Percentiles rank a stretch among this genome's conserved stretches.
Evolutionary conservation across 2,888 invertebrate species (phyloP).

Genomic region (Oligia fasciuncula): DNA sequence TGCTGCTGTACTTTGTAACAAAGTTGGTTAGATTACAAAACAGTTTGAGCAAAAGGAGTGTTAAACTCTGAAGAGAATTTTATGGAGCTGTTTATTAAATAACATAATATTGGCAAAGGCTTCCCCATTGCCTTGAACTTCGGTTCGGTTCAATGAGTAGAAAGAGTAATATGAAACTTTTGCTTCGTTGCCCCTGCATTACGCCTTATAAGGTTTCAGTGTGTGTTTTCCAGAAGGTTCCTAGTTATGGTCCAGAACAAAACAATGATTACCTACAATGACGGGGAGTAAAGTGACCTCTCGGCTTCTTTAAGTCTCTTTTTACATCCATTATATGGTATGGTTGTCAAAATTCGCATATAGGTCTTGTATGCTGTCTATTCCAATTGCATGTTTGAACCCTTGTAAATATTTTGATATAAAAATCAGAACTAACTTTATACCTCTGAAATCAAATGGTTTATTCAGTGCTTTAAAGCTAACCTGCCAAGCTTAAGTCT

Average conservation of each 20-base stretch:
- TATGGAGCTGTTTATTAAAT: too few species aligned
- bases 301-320: too few species aligned
- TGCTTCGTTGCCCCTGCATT: background rate
- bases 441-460: background rate
- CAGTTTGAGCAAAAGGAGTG: background rate
- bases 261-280: too few species aligned
- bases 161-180: constrained; percentile 20
- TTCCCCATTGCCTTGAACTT: background rate
- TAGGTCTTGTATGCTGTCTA: background rate
- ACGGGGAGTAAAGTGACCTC: too few species aligned
- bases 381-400: background rate
- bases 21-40: constrained; percentile 20
- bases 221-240: too few species aligned
- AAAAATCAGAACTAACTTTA: too few species aligned
- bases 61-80: background rate
- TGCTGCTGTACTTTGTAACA: constrained; percentile 29
- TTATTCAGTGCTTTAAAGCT: constrained; percentile 3
- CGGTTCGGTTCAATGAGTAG: constrained; percentile 12
- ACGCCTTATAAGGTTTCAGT: constrained; percentile 8
- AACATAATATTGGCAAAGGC: background rate
- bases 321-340: too few species aligned
- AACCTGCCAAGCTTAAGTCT: constrained; percentile 7
- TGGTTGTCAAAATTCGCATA: background rate
- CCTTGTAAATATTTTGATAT: background rate
- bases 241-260: too few species aligned